Percentiles rank a stretch among this genome's conserved stretches.
Conservation (phyloP, 2,797 vertebrate genomes). For the Meda fulgida region DNA sequence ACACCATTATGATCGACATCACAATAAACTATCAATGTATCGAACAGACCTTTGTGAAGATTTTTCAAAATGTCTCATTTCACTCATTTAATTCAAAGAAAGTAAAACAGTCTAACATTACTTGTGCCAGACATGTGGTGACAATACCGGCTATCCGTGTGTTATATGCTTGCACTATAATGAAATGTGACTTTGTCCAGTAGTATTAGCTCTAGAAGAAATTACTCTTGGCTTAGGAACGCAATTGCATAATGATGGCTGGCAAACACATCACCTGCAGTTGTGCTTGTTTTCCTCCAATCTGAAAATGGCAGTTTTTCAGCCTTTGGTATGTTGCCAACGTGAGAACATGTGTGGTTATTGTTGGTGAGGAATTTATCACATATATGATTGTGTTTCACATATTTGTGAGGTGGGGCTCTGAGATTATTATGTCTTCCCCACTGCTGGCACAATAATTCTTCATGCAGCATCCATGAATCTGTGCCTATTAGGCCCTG, state of each 20-base stretch:
- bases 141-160: neutral
- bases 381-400: conserved; percentile 33
- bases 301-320: conserved; percentile 34
- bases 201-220: conserved; percentile 18
- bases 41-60: neutral
- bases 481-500: conserved; percentile 30
- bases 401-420: conserved; percentile 32
- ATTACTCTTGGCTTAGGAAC: conserved; percentile 34
- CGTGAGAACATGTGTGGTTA: conserved; percentile 29
- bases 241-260: conserved; percentile 40
- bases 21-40: too few species aligned
- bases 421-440: conserved; percentile 29
- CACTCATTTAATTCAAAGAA: neutral
- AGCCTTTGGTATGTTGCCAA: conserved; percentile 26
- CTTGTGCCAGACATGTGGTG: neutral
- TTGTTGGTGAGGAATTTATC: conserved; percentile 44
- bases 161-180: conserved; percentile 5
- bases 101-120: neutral
- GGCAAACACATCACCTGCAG: conserved; percentile 39
- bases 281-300: conserved; percentile 34
- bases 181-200: conserved; percentile 33
- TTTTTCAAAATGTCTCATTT: neutral
- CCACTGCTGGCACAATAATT: conserved; percentile 34
- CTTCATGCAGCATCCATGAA: conserved; percentile 30
- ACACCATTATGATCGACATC: neutral